Evolutionary conservation across 1,140 invertebrate species (phyloP), one percentile per base, ranked within the genome.

Genomic region (Chlorops oryzae): DNA sequence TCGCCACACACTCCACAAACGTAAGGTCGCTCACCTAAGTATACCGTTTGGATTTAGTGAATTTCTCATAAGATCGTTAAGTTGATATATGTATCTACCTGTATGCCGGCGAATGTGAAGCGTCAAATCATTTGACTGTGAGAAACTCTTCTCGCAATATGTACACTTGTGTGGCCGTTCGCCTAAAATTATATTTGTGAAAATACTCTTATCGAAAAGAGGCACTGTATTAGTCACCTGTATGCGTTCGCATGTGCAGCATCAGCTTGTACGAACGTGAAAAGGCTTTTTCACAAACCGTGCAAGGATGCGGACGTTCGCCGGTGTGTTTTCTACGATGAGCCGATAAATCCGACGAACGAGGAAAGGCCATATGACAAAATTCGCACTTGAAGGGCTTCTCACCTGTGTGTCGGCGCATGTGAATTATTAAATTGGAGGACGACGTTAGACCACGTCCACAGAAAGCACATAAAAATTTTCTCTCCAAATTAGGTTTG

Each of bases 191-290:
- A n/a, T n/a, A n/a, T n/a, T n/a, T n/a, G n/a, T n/a, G n/a, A n/a
- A n/a, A n/a, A n/a, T n/a, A n/a, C n/a, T n/a, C n/a, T n/a, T n/a
- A n/a, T n/a, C n/a, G n/a, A n/a, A n/a, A n/a, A n/a, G n/a, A n/a
- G n/a, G n/a, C n/a, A n/a, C n/a, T n/a, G n/a, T n/a, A n/a, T n/a
- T n/a, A n/a, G 5, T 27, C 20, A 35, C 35, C 80, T 7, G 78
- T 79, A 61, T 82, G 80, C 15, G 80, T 77, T 10, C 79, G 75
- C 75, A 80, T 80, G 56, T 84, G 81, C 9, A 77, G 73, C 9
- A 78, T 75, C 53, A 84, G 63, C 57, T 81, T 81, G 55, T 80
- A 80, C 27, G 79, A 80, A 18, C 80, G 56, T 6, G 62, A 63
- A 34, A 70, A 70, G 6, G 69, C 76, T 70, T 71, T 68, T 0